Evolutionary conservation across 64 coral and sea anemone genomes (phyloP), one percentile per base, ranked within the genome.

Genomic region (Actinia equina): DNA sequence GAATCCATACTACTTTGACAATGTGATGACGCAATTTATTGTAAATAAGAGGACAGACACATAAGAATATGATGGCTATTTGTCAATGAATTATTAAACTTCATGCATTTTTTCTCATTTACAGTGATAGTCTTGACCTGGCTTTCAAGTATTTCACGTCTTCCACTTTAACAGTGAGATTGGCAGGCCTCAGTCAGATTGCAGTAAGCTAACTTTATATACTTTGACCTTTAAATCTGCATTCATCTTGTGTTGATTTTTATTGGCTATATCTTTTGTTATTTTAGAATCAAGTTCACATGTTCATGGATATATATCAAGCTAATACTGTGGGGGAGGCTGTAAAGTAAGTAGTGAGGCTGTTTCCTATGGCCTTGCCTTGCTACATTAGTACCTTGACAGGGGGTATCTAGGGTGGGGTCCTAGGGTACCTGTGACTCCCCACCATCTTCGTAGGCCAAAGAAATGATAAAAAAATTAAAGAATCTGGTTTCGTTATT

Each of bases 111-210:
- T 41, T 4, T 9, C 69, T 74, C 7, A 6, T 87, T 93, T 52
- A 41, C 52, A 99, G 96, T 85, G 96, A 99, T 60, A 99, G 96
- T 30, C 88, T 99, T 86, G 96, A 99, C 74, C 62, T 99, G 64
- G 96, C 96, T 6, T 99, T 99, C 77, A 94, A 94, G 59, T 99
- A 99, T 64, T 99, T 99, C 45, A 99, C 96, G 43, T 99, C 96
- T 22, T 99, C 96, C 42, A 99, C 96, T 15, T 62, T 99, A 83
- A 99, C 96, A 77, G 93, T 99, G 5, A 86, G 93, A 22, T 93
- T 99, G 52, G 93, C 96, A 74, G 96, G 96, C 61, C 91, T 99
- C 23, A 99, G 86, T 56, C 96, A 99, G 85, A 99, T 99, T 60
- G 90, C 96, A 20, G 96, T 99, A 91, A 95, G 93, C 89, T 6